These are phyloP conservation scores for Tipula unca DNA, from an alignment of 2,888 invertebrate species.

Conservation along the genomic window DNA sequence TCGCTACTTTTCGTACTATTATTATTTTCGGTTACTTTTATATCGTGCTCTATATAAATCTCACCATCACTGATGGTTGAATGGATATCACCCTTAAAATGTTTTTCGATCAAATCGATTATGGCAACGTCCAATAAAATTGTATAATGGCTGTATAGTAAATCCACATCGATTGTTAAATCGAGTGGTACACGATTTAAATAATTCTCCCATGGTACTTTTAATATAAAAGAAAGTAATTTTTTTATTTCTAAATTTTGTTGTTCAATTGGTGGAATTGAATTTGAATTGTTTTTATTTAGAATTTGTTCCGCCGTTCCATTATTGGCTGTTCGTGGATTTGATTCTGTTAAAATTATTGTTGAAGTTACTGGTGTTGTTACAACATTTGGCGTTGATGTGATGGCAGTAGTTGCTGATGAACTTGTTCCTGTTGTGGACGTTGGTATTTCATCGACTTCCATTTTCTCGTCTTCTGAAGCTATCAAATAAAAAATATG, in stretches of 20 bases:
- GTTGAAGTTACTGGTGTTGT: neutral
- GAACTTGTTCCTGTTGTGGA: neutral
- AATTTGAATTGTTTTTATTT: neutral
- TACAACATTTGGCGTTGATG: neutral
- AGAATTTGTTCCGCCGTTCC: neutral
- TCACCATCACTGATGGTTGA: neutral
- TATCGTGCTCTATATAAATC: neutral
- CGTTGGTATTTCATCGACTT: neutral
- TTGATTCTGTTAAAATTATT: neutral
- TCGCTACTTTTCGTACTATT: neutral
- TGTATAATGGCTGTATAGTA: neutral
- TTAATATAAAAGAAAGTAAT: conserved; percentile 18
- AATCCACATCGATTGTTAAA: neutral
- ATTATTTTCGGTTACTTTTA: neutral
- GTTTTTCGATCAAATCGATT: neutral
- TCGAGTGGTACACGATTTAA: neutral
- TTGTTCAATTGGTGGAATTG: neutral
- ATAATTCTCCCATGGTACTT: conserved; percentile 17
- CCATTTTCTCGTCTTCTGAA: conserved; percentile 3
- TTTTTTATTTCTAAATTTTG: conserved; percentile 17
- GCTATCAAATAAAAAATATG: neutral
- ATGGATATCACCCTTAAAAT: neutral
- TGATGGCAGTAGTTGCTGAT: neutral
- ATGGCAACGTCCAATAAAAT: neutral
- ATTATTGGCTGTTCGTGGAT: neutral